Evolutionary conservation across 2,113 vertebrate genomes (phyloP).

Genomic region (Rhinopomastus cyanomelas): DNA sequence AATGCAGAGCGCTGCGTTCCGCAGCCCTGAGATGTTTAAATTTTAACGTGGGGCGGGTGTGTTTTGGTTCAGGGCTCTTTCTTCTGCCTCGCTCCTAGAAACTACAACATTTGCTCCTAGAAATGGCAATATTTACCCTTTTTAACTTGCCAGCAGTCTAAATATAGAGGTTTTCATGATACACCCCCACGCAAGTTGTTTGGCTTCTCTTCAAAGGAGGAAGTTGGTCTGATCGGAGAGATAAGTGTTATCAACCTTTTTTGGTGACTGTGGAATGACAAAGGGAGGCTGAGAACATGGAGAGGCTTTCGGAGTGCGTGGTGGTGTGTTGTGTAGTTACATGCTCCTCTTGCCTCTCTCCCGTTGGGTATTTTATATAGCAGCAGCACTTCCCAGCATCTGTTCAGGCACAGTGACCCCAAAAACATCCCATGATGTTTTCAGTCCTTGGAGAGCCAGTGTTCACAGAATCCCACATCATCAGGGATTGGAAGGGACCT

Average conservation of each 20-base stretch:
- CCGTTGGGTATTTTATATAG: neutral
- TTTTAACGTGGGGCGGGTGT: slow-evolving; percentile 20
- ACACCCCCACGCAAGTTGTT: neutral
- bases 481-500: too few species aligned
- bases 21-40: slow-evolving; percentile 41
- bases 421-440: neutral
- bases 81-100: neutral
- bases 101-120: slow-evolving; percentile 35
- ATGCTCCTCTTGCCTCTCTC: neutral
- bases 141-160: neutral
- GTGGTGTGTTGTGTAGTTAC: neutral
- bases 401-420: neutral
- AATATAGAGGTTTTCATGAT: neutral
- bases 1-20: slow-evolving; percentile 28
- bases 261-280: neutral
- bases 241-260: neutral
- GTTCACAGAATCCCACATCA: too few species aligned
- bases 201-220: neutral
- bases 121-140: slow-evolving; percentile 30
- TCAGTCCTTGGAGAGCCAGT: neutral
- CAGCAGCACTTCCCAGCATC: neutral
- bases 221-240: neutral
- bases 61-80: neutral
- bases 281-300: neutral
- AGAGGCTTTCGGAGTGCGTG: neutral